Percentiles rank a stretch among this genome's conserved stretches.
These are phyloP conservation scores for Papilio dardanus DNA, from an alignment of 1,140 invertebrate species.

Conservation along the genomic window DNA sequence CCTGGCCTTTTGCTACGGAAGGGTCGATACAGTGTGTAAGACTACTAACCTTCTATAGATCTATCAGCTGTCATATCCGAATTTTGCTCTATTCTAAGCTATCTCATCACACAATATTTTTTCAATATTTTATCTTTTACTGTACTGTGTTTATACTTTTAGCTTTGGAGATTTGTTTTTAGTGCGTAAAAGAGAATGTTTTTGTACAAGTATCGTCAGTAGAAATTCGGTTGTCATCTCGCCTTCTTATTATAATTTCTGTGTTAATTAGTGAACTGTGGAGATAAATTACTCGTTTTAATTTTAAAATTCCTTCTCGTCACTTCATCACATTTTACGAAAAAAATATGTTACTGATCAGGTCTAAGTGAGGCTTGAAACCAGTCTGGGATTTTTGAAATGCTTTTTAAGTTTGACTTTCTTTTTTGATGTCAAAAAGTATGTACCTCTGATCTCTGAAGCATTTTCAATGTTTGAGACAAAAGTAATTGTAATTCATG, in stretches of 20 bases:
- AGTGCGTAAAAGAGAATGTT: not conserved
- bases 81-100: not conserved
- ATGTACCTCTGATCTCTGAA: not conserved
- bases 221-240: not conserved
- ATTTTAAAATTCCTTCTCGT: not conserved
- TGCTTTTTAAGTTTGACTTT: slow-evolving; percentile 1
- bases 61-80: not conserved
- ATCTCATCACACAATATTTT: not conserved
- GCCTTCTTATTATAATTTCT: not conserved
- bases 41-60: not conserved
- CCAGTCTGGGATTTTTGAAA: slow-evolving; percentile 20
- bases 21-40: not conserved
- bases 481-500: not conserved
- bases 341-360: not conserved
- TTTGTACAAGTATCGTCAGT: not conserved
- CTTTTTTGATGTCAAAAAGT: slow-evolving; percentile 18
- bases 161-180: too few relatives aligned
- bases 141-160: too few relatives aligned
- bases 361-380: slow-evolving; percentile 6
- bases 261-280: not conserved
- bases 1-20: not conserved
- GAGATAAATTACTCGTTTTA: not conserved
- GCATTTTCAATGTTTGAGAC: not conserved
- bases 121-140: not conserved
- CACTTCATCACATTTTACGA: not conserved